Base-by-base conservation (phyloP, 1,140 invertebrate species). In the Phthorimaea operculella region DNA sequence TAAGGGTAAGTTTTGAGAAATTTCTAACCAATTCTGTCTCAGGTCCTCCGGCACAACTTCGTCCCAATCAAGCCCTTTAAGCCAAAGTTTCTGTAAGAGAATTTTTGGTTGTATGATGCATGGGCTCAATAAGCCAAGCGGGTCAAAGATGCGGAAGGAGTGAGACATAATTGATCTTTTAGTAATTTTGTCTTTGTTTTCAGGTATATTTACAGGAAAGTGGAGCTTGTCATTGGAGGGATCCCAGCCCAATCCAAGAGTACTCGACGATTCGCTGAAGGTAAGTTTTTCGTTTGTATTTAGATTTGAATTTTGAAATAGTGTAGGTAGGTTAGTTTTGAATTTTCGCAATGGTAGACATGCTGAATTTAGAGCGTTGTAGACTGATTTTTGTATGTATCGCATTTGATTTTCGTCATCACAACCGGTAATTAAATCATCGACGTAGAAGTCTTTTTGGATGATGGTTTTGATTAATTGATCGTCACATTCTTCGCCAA, bases 1-100 rank as follows among this genome's bases (percentile, higher is more conserved):
- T 33, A n/a, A 15, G 6, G 34, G 49, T 52, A 57, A 15, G 9
- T 52, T 47, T 16, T 33, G 8, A 1, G 28, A 12, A 52, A 57
- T 21, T 17, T 52, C 18, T 18, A 11, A 33, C 61, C 61, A 63
- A 11, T 28, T 4, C 14, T 33, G 34, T 53, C 44, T 12, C 10
- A 53, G 8, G 5, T 44, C 10, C 15, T 53, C 18, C 15, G 72
- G 63, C 3, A 14, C 45, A 11, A 82, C 55, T 17, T 74, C 70
- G 56, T 87, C 85, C 83, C 84, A 87, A 51, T 66, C 68, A 11
- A 79, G 12, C 47, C 71, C 66, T 21, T 15, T 15, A 42, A 60
- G 28, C 78, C 82, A 83, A 9, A 86, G 28, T 50, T 70, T 50
- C 72, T 87, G 84, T 11, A 87, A 51, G 7, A 86, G 58, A 6